These are phyloP conservation scores for Syngnathus typhle DNA, from an alignment of 2,113 vertebrate species.

Conservation along the genomic window DNA sequence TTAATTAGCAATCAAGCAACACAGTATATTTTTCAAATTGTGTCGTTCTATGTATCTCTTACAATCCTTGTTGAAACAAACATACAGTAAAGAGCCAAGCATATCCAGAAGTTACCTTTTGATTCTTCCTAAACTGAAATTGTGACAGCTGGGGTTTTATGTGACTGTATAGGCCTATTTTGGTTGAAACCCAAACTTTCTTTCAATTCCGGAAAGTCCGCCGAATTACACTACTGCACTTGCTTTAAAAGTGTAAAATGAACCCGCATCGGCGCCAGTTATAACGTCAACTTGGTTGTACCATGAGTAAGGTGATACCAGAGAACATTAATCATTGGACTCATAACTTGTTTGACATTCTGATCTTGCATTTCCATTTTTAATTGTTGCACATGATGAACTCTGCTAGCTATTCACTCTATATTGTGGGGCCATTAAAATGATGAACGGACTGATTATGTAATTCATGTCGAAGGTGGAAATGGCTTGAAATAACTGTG, in stretches of 20 bases:
- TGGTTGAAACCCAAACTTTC: not conserved
- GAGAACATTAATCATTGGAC: constrained; percentile 4
- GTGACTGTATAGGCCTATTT: not conserved
- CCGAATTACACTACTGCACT: not conserved
- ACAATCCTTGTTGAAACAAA: not conserved
- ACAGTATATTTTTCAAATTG: not conserved
- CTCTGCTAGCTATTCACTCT: constrained; percentile 22
- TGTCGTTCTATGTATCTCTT: not conserved
- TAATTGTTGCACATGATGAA: constrained; percentile 3
- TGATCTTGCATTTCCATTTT: constrained; percentile 10
- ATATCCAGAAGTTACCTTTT: not conserved
- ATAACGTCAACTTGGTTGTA: not conserved
- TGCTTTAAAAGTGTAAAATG: not conserved
- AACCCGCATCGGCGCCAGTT: not conserved
- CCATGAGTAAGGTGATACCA: not conserved
- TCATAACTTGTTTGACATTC: constrained; percentile 20
- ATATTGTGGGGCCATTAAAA: constrained; percentile 35
- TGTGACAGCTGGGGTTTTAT: not conserved
- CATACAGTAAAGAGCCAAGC: not conserved
- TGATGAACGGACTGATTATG: constrained; percentile 35
- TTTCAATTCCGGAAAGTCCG: not conserved
- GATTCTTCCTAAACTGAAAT: not conserved
- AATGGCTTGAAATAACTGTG: constrained; percentile 40
- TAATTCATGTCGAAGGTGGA: constrained; percentile 36
- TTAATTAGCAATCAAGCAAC: not conserved